Conservation (phyloP, 2,797 vertebrate genomes). For the Peromyscus melanophrys region DNA sequence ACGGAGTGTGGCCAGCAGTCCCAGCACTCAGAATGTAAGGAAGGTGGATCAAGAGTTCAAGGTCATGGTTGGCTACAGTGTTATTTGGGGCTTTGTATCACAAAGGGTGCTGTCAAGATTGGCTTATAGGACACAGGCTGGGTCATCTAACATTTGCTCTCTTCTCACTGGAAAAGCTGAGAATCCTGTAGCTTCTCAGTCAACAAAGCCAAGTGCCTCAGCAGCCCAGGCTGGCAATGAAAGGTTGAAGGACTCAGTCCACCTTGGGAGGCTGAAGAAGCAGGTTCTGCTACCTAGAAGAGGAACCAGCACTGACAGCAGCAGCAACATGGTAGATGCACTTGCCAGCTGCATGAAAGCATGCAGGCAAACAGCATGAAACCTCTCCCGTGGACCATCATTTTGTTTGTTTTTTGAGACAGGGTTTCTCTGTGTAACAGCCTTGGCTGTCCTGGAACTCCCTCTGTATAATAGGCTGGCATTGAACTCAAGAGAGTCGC, state of each 20-base stretch:
- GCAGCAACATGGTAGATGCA: not conserved
- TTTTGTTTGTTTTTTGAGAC: not conserved
- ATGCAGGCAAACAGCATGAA: not conserved
- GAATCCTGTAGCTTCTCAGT: not conserved
- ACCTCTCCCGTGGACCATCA: not conserved
- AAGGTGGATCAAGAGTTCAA: no score
- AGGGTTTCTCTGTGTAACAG: not conserved
- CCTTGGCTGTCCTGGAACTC: not conserved
- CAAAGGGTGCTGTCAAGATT: no score
- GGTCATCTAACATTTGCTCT: not conserved
- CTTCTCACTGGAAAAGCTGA: not conserved
- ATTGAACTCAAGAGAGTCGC: not conserved
- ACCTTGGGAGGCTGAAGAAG: not conserved
- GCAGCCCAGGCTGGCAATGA: not conserved
- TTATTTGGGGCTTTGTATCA: no score
- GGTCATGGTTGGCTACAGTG: no score
- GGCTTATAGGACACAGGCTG: not conserved
- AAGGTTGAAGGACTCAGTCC: not conserved
- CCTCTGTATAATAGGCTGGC: not conserved
- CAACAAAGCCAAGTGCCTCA: not conserved
- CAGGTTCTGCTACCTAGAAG: not conserved
- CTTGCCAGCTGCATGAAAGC: not conserved
- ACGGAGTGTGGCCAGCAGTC: no score
- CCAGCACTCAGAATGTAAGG: no score
- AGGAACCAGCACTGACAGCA: not conserved